Conservation (phyloP, 2,113 vertebrate species). For the Hemichromis elongatus region DNA sequence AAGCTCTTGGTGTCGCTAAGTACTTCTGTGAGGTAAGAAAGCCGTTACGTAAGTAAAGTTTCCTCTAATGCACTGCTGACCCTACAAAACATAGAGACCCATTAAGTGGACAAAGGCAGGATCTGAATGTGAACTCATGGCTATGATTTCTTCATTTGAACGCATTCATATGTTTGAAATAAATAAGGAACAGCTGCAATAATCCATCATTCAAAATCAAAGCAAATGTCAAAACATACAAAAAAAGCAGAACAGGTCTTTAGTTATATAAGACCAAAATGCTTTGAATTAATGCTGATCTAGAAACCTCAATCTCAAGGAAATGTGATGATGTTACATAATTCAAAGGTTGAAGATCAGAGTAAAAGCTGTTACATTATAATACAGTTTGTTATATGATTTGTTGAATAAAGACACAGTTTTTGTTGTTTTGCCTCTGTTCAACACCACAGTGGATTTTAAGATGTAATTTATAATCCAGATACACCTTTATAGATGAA, state of each 20-base stretch:
- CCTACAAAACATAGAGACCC: slow-evolving; percentile 24
- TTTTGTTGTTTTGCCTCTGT: neutral
- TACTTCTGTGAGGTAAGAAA: slow-evolving; percentile 2
- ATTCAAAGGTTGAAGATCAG: neutral
- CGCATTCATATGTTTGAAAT: neutral
- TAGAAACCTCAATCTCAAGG: neutral
- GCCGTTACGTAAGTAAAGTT: slow-evolving; percentile 58
- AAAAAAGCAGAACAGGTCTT: neutral
- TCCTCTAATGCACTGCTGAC: slow-evolving; percentile 50
- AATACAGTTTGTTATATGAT: neutral
- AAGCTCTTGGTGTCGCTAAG: neutral
- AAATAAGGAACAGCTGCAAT: neutral
- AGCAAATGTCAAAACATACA: neutral
- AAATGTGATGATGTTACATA: slow-evolving; percentile 48
- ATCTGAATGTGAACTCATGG: neutral
- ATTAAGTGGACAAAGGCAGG: slow-evolving; percentile 17
- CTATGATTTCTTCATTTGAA: neutral
- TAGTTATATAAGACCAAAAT: neutral
- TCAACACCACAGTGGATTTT: neutral
- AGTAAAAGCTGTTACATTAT: neutral
- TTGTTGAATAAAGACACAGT: neutral
- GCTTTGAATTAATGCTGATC: neutral
- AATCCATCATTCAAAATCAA: neutral
- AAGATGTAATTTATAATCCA: neutral
- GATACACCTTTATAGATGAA: neutral